phyloP scores from a whole-genome alignment of 2,797 vertebrate species.

The Peromyscus eremicus region DNA sequence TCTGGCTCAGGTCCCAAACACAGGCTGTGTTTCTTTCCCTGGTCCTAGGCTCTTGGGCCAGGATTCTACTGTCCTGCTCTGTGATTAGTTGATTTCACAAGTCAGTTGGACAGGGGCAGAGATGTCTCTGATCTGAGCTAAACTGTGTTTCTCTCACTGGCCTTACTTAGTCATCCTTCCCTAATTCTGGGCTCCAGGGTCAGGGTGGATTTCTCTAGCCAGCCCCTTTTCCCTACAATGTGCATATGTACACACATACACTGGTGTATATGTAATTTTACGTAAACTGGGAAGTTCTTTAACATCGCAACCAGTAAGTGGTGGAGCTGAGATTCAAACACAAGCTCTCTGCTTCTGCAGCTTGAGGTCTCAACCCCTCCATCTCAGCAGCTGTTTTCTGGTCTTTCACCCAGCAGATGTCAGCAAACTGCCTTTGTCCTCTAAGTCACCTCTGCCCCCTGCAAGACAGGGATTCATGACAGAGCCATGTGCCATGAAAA shows the following conservation, averaged over 20 bases:
- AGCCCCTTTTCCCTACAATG: not conserved
- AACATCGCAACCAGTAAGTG: not conserved
- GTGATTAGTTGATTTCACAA: too few species aligned
- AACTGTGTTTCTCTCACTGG: too few species aligned
- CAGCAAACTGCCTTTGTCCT: slow-evolving; percentile 58
- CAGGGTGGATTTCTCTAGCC: too few species aligned
- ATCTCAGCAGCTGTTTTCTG: slow-evolving; percentile 12
- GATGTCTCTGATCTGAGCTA: too few species aligned
- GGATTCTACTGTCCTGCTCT: too few species aligned
- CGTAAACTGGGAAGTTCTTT: not conserved
- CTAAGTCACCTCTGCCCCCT: not conserved
- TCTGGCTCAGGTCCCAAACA: too few species aligned
- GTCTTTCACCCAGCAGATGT: slow-evolving; percentile 68
- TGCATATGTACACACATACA: not conserved
- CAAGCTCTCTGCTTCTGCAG: not conserved
- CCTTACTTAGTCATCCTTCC: too few species aligned
- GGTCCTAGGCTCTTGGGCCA: too few species aligned
- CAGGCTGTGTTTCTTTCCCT: too few species aligned
- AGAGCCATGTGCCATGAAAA: not conserved
- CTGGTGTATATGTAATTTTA: not conserved
- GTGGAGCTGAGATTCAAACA: not conserved
- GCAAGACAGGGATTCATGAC: not conserved
- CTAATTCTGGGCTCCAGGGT: too few species aligned
- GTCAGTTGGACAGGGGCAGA: too few species aligned
- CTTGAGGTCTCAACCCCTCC: not conserved